A percentile compares a stretch with the other conserved stretches of the same genome.
Evolutionary conservation across 2,113 vertebrate species (phyloP).

Genomic region (Etheostoma spectabile): DNA sequence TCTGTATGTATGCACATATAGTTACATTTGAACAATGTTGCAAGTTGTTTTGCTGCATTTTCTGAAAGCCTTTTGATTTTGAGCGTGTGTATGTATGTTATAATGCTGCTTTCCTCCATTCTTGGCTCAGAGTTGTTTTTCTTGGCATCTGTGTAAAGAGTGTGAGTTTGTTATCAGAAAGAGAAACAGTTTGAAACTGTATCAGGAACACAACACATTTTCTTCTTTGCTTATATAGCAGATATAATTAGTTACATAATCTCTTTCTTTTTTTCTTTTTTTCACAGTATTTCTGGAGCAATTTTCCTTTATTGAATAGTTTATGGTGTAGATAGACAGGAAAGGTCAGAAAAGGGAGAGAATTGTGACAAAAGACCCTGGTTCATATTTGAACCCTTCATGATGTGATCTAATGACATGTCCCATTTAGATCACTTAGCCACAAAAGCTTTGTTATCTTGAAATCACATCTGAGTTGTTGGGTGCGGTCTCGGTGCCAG

Average conservation of each 20-base stretch:
- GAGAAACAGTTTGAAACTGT: slow-evolving; percentile 49
- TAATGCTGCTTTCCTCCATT: slow-evolving; percentile 19
- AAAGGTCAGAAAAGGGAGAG: slow-evolving; percentile 17
- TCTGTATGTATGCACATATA: neutral
- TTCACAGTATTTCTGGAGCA: neutral
- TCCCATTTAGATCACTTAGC: slow-evolving; percentile 35
- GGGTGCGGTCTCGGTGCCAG: slow-evolving; percentile 46
- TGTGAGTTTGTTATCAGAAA: slow-evolving; percentile 43
- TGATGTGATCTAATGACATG: slow-evolving; percentile 17
- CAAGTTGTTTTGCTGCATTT: slow-evolving; percentile 9
- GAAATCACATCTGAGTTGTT: slow-evolving; percentile 18
- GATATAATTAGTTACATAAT: slow-evolving; percentile 58
- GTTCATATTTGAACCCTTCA: slow-evolving; percentile 22
- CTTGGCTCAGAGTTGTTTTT: slow-evolving; percentile 56
- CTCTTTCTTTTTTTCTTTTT: neutral
- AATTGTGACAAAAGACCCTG: slow-evolving; percentile 20
- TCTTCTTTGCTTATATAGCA: slow-evolving; percentile 42
- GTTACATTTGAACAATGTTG: neutral
- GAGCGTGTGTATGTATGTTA: slow-evolving; percentile 15
- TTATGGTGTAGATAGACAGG: slow-evolving; percentile 24
- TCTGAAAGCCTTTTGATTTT: slow-evolving; percentile 39
- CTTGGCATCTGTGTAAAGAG: slow-evolving; percentile 63
- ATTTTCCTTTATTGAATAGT: slow-evolving; percentile 17
- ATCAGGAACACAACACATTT: slow-evolving; percentile 39
- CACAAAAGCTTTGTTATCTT: slow-evolving; percentile 41